These are phyloP conservation scores for Dromaius novaehollandiae DNA, from an alignment of 2,113 vertebrate genomes.

Conservation along the genomic window DNA sequence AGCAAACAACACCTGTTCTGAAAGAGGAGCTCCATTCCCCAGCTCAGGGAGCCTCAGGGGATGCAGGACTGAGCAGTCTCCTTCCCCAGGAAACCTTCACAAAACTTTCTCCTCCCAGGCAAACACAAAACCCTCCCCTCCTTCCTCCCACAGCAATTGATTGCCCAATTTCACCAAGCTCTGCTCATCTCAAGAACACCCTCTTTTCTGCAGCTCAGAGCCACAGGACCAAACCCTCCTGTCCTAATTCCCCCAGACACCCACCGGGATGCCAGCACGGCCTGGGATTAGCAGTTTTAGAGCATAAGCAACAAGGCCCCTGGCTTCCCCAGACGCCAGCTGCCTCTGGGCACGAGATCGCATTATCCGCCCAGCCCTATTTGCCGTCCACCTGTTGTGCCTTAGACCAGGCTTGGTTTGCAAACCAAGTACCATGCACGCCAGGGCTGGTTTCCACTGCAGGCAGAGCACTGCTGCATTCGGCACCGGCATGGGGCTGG, in stretches of 20 bases:
- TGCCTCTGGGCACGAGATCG: not conserved
- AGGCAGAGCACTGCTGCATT: not conserved
- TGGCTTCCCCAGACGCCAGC: not conserved
- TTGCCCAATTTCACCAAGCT: not conserved
- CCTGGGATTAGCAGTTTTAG: not conserved
- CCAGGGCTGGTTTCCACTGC: not conserved
- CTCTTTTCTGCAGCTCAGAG: not conserved
- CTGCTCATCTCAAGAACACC: not conserved
- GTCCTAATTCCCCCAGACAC: not conserved
- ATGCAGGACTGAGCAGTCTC: not conserved
- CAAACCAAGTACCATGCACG: not conserved
- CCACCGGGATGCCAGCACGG: rapidly evolving
- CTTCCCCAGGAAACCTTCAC: not conserved
- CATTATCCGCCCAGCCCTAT: not conserved
- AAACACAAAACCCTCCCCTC: not conserved
- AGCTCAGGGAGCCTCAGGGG: not conserved
- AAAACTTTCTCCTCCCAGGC: not conserved
- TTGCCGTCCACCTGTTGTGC: conserved; percentile 8
- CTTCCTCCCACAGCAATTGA: not conserved
- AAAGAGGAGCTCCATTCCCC: not conserved
- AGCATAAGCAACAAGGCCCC: not conserved
- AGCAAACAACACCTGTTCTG: not conserved
- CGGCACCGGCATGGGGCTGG: not conserved
- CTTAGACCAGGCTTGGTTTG: not conserved
- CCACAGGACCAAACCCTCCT: not conserved